phyloP scores from a whole-genome alignment of 2,797 vertebrate species.

The Cuculus canorus region DNA sequence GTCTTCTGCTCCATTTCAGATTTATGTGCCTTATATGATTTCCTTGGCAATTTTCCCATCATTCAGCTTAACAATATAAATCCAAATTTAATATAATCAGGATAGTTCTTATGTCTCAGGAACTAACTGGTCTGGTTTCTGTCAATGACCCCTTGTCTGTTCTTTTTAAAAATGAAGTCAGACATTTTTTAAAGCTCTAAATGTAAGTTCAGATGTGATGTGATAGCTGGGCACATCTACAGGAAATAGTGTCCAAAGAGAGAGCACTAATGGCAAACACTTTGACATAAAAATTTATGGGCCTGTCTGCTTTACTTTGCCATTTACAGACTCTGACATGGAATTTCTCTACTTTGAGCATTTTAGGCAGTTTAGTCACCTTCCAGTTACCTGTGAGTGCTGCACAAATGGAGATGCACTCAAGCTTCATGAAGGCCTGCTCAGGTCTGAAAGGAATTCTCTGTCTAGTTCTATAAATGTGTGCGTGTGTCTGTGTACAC shows the following conservation, averaged over 20 bases:
- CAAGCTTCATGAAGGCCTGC: neutral
- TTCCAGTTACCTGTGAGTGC: neutral
- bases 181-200: conserved; percentile 19
- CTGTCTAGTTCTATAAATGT: neutral
- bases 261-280: neutral
- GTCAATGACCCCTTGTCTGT: neutral
- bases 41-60: neutral
- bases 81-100: conserved; percentile 25
- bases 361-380: neutral
- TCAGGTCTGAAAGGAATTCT: neutral
- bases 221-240: neutral
- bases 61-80: conserved; percentile 33
- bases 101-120: neutral
- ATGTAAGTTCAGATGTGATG: neutral
- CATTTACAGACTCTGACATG: neutral
- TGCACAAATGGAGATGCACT: neutral
- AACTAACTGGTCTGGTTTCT: conserved; percentile 9
- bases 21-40: neutral
- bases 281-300: conserved; percentile 20
- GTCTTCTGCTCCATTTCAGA: neutral
- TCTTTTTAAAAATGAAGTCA: neutral
- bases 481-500: too few relatives aligned
- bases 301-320: conserved; percentile 8
- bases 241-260: neutral
- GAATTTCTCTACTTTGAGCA: neutral